Conservation (phyloP, 2,113 vertebrate genomes). For the Melierax canorus region DNA sequence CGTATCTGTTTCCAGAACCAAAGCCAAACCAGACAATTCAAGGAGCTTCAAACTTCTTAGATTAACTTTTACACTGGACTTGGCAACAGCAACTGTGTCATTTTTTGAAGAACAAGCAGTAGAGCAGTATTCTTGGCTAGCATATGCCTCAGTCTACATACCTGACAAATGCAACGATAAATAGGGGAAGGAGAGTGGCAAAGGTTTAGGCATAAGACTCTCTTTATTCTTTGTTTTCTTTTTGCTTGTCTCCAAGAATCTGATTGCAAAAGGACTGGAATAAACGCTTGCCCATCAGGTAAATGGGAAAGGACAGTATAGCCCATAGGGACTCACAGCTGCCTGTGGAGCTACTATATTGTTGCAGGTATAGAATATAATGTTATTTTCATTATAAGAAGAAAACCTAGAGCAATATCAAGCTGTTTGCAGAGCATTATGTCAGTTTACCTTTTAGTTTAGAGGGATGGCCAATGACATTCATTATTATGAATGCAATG, state of each 20-base stretch:
- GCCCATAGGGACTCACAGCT: background rate
- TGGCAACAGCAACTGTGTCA: background rate
- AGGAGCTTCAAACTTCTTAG: background rate
- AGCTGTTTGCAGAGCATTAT: background rate
- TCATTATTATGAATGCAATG: background rate
- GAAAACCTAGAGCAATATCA: background rate
- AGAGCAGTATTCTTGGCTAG: background rate
- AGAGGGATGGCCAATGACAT: background rate
- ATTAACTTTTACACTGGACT: background rate
- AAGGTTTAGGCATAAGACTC: background rate
- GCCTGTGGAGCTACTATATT: background rate
- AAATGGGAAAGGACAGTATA: background rate
- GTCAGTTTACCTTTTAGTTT: background rate
- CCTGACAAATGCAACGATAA: background rate
- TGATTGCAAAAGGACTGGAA: background rate
- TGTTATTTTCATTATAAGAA: constrained; percentile 33
- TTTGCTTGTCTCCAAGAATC: background rate
- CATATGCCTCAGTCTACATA: background rate
- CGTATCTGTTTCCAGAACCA: background rate
- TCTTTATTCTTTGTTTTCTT: background rate
- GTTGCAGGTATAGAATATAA: background rate
- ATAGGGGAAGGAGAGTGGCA: background rate
- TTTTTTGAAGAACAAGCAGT: background rate
- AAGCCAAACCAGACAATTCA: background rate
- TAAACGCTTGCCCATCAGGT: background rate